A percentile compares a stretch with the other conserved stretches of the same genome.
phyloP scores from a whole-genome alignment of 2,797 vertebrate species.

The Aphelocoma californica region DNA sequence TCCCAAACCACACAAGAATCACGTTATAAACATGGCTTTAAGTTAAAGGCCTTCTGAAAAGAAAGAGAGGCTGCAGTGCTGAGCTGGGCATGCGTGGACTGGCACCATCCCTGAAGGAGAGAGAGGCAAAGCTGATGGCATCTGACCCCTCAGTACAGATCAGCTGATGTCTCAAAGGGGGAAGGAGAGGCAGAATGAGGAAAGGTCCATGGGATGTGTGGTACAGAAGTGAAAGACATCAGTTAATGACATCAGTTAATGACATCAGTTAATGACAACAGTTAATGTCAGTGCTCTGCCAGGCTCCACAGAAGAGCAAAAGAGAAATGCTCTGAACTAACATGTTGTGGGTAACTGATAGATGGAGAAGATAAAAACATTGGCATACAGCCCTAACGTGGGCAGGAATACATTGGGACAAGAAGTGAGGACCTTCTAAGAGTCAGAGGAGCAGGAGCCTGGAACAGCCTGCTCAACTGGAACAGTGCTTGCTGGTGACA shows the following conservation, averaged over 20 bases:
- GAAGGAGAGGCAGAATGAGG: background rate
- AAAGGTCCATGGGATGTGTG: background rate
- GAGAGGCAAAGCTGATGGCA: background rate
- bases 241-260: background rate
- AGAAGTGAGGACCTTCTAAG: background rate
- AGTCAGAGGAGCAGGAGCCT: background rate
- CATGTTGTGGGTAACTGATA: background rate
- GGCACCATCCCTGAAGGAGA: background rate
- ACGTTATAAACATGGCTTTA: background rate
- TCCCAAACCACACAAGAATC: background rate
- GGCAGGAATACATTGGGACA: background rate
- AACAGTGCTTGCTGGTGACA: background rate
- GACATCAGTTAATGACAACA: background rate
- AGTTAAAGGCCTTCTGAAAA: background rate
- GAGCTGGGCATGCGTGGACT: fast-evolving
- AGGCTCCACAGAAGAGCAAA: background rate
- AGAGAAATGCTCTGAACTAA: background rate
- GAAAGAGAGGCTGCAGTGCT: background rate
- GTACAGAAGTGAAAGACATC: background rate
- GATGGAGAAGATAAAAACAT: background rate
- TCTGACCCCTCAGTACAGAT: background rate
- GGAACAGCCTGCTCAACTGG: background rate
- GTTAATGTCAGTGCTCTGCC: background rate
- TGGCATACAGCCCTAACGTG: background rate
- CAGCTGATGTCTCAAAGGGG: background rate